A percentile compares a stretch with the other conserved stretches of the same genome.
Evolutionary conservation across 2,797 vertebrate species (phyloP).

Genomic region (Denticeps clupeoides): DNA sequence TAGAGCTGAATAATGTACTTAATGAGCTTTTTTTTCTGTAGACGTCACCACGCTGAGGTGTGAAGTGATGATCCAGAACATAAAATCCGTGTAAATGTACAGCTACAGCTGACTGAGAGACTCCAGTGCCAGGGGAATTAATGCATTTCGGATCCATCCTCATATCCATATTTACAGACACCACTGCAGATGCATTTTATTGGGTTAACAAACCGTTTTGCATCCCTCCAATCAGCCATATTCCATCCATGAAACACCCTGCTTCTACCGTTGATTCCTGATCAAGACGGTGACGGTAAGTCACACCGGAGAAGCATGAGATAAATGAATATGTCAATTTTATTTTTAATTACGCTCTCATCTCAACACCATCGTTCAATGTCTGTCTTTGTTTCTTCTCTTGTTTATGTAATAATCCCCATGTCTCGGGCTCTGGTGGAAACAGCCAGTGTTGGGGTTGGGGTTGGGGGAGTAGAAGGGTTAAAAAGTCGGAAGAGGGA

Average conservation of each 20-base stretch:
- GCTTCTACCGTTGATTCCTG: too few species aligned
- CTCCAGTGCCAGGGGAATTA: not conserved
- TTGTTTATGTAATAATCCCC: constrained; percentile 69
- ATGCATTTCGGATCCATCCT: too few species aligned
- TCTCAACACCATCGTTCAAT: constrained; percentile 30
- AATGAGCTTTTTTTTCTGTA: constrained; percentile 12
- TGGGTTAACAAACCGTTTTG: too few species aligned
- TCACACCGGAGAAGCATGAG: too few species aligned
- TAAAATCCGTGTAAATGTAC: constrained; percentile 1
- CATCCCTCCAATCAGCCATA: too few species aligned
- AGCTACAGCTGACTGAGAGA: constrained; percentile 1
- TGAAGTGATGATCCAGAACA: constrained; percentile 24
- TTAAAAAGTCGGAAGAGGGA: constrained; percentile 36
- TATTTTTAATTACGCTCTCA: too few species aligned
- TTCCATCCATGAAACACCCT: too few species aligned
- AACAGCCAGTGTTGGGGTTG: not conserved
- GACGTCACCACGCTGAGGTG: constrained; percentile 13
- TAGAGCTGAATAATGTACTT: constrained; percentile 53
- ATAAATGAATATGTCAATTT: too few species aligned
- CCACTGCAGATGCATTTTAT: too few species aligned
- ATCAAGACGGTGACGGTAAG: too few species aligned
- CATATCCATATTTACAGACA: too few species aligned
- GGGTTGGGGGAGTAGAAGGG: constrained; percentile 20
- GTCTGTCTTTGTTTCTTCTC: constrained; percentile 31
- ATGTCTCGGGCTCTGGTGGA: constrained; percentile 41